These are phyloP conservation scores for Hydrocynus forskahlii DNA, from an alignment of 2,797 vertebrate species.

Conservation along the genomic window DNA sequence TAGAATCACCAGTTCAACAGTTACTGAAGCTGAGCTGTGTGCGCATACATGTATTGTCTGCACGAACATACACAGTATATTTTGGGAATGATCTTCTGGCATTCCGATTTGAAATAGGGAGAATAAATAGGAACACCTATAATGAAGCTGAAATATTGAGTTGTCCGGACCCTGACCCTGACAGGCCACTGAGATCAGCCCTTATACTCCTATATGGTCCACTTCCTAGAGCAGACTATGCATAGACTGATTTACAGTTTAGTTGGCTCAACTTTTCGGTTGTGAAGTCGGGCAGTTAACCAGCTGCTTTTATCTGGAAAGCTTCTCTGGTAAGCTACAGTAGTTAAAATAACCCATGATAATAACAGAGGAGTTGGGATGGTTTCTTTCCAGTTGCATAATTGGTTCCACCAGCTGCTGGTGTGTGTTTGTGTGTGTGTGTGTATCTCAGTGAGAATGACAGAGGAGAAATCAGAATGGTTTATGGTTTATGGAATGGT, in stretches of 20 bases:
- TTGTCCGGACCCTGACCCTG: background rate
- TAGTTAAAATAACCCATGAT: conserved; percentile 11
- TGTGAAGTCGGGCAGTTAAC: background rate
- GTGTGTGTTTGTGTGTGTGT: background rate
- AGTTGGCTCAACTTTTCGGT: conserved; percentile 4
- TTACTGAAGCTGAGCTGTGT: too few species aligned
- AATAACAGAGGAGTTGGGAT: conserved; percentile 5
- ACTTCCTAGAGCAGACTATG: background rate
- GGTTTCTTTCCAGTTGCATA: conserved; percentile 31
- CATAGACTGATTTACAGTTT: background rate
- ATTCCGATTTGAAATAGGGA: background rate
- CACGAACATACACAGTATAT: too few species aligned
- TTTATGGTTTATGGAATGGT: conserved; percentile 1
- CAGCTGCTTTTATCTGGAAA: conserved; percentile 21
- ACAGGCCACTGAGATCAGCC: background rate
- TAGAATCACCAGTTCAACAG: too few species aligned
- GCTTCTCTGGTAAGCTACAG: conserved; percentile 4
- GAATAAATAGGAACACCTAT: background rate
- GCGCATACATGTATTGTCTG: too few species aligned
- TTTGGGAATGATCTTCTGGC: too few species aligned
- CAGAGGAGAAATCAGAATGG: background rate
- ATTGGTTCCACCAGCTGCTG: conserved; percentile 14
- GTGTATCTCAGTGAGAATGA: conserved; percentile 11
- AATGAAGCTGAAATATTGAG: background rate
- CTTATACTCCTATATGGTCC: background rate